A percentile compares a stretch with the other conserved stretches of the same genome.
These are phyloP conservation scores for Brachionus rotundiformis DNA, from an alignment of 1,140 invertebrate genomes.

Conservation along the genomic window DNA sequence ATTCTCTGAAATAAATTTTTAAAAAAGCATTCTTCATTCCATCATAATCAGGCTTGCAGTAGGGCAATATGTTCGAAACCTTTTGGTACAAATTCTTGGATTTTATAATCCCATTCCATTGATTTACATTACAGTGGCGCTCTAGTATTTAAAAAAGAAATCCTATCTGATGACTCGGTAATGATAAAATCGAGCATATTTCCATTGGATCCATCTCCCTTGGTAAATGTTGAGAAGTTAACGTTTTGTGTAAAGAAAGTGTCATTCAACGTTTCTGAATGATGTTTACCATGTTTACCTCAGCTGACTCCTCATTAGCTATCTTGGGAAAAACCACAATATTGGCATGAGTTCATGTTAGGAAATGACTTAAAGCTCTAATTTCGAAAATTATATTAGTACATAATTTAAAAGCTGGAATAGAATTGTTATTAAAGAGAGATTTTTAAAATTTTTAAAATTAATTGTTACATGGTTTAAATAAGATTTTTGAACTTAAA, in stretches of 20 bases:
- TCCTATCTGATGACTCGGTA: background rate
- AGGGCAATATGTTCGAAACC: background rate
- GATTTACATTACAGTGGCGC: background rate
- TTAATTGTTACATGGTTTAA: too few relatives aligned
- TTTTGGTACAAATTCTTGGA: background rate
- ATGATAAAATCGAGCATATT: background rate
- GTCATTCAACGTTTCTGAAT: background rate
- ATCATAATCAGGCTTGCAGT: background rate
- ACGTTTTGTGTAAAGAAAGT: background rate
- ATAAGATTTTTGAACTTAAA: too few relatives aligned
- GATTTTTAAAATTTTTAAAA: too few relatives aligned
- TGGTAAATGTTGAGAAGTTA: background rate
- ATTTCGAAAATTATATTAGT: too few relatives aligned
- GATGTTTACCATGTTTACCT: background rate
- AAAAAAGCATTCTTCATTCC: background rate
- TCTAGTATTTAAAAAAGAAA: too few relatives aligned
- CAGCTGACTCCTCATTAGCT: too few relatives aligned
- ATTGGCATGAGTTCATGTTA: too few relatives aligned
- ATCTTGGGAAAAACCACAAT: too few relatives aligned
- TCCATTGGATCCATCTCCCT: background rate
- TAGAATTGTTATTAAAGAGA: too few relatives aligned
- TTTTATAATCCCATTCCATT: slow-evolving; percentile 17
- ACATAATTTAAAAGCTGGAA: too few relatives aligned
- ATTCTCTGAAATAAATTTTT: too few relatives aligned
- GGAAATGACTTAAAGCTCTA: too few relatives aligned